phyloP scores from a whole-genome alignment of 2,113 vertebrate genomes.

The Merops nubicus region DNA sequence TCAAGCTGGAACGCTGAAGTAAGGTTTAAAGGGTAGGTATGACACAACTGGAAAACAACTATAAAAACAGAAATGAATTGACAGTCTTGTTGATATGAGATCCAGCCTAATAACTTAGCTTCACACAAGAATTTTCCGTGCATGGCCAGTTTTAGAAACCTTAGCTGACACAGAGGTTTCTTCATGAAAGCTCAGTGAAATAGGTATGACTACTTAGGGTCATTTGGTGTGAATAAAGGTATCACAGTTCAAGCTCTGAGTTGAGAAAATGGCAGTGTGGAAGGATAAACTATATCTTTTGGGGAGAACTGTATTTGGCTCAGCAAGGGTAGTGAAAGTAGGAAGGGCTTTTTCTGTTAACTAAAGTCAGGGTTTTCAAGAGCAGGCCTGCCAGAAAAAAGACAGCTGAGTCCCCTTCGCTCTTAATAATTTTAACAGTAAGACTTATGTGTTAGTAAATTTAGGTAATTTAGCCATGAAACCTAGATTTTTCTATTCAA shows the following conservation, averaged over 20 bases:
- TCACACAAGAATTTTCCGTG: background rate
- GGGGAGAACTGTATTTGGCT: background rate
- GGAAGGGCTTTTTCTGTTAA: background rate
- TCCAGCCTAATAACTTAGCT: background rate
- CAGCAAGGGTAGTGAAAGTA: background rate
- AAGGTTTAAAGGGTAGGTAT: background rate
- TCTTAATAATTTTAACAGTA: background rate
- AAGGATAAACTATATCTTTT: background rate
- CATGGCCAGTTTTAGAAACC: background rate
- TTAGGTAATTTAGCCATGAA: background rate
- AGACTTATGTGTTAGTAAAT: background rate
- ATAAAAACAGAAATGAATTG: background rate
- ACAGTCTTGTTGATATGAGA: background rate
- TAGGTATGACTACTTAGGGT: background rate
- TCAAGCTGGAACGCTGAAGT: background rate
- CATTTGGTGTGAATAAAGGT: background rate
- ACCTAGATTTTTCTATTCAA: background rate
- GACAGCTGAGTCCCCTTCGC: background rate
- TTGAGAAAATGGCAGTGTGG: background rate
- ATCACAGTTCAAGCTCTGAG: background rate
- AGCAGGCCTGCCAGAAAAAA: background rate
- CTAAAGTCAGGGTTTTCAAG: background rate
- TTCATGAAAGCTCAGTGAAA: background rate
- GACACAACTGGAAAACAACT: background rate
- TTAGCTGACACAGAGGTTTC: background rate